A percentile compares a stretch with the other conserved stretches of the same genome.
Evolutionary conservation across 1,140 invertebrate species (phyloP).

Genomic region (Branchinecta lindahli): DNA sequence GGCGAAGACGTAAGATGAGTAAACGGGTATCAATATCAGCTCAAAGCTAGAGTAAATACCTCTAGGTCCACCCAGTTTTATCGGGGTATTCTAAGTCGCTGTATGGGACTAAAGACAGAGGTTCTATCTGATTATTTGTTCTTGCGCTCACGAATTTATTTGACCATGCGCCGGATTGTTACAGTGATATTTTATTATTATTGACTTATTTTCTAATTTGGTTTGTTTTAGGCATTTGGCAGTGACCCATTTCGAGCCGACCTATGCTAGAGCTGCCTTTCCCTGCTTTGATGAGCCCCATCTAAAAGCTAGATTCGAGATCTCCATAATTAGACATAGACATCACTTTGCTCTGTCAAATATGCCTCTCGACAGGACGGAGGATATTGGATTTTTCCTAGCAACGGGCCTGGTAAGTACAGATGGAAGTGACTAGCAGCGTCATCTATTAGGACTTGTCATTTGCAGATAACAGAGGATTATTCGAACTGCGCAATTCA

Average conservation of each 20-base stretch:
- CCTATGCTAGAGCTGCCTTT: conserved; percentile 80
- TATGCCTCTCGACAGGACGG: conserved; percentile 71
- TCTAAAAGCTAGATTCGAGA: conserved; percentile 78
- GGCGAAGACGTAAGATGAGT: too few relatives aligned
- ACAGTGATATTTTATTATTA: too few relatives aligned
- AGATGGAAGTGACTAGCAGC: neutral
- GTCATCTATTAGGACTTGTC: conserved; percentile 13
- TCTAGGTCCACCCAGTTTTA: too few relatives aligned
- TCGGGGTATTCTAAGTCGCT: too few relatives aligned
- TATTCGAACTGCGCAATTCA: too few relatives aligned
- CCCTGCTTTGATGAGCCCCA: conserved; percentile 96
- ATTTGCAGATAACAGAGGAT: neutral
- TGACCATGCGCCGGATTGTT: too few relatives aligned
- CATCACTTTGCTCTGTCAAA: conserved; percentile 77
- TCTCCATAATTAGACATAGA: conserved; percentile 69
- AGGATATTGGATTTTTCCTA: conserved; percentile 70
- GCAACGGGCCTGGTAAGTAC: conserved; percentile 57
- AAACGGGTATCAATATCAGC: too few relatives aligned
- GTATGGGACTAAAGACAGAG: too few relatives aligned
- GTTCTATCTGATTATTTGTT: too few relatives aligned
- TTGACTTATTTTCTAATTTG: neutral
- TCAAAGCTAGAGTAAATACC: too few relatives aligned
- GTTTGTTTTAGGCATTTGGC: conserved; percentile 57
- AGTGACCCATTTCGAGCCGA: conserved; percentile 89
- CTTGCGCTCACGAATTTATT: too few relatives aligned